These are phyloP conservation scores for Zygogramma bicolorata DNA, from an alignment of 2,888 invertebrate genomes.

Conservation along the genomic window DNA sequence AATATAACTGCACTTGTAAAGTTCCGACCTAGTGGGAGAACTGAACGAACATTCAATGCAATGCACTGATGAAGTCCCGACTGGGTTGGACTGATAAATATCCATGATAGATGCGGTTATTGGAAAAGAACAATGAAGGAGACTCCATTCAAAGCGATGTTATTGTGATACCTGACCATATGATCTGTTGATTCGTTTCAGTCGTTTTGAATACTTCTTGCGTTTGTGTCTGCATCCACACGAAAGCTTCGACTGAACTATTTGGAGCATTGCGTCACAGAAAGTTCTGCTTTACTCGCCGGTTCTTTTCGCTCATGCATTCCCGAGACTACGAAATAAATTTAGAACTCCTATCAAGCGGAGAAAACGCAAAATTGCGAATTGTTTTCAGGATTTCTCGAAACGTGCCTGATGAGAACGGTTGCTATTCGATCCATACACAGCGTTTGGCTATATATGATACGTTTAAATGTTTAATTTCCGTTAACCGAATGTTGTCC, in stretches of 20 bases:
- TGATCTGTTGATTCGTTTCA: conserved; percentile 15
- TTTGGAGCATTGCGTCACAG: conserved; percentile 1
- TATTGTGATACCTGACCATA: conserved; percentile 34
- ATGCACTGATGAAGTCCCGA: too few relatives aligned
- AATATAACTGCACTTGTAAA: too few relatives aligned
- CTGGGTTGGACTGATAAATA: conserved; percentile 8
- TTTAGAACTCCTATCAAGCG: neutral
- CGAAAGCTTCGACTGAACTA: neutral
- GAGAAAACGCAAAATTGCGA: neutral
- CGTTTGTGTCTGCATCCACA: neutral
- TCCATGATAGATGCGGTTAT: conserved; percentile 1
- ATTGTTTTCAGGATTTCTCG: neutral
- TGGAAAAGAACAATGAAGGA: conserved; percentile 6
- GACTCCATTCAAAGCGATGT: conserved; percentile 36
- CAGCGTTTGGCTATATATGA: neutral
- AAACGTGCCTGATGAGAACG: neutral
- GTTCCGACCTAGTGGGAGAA: too few relatives aligned
- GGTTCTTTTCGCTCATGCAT: conserved; percentile 2
- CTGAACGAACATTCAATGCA: too few relatives aligned
- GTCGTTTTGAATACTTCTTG: neutral
- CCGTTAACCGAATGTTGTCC: too few relatives aligned
- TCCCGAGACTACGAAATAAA: conserved; percentile 1
- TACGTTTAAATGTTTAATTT: too few relatives aligned
- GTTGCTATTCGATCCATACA: neutral
- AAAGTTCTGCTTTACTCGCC: neutral